Conservation (phyloP, 2,888 invertebrate genomes). For the Aelia acuminata region DNA sequence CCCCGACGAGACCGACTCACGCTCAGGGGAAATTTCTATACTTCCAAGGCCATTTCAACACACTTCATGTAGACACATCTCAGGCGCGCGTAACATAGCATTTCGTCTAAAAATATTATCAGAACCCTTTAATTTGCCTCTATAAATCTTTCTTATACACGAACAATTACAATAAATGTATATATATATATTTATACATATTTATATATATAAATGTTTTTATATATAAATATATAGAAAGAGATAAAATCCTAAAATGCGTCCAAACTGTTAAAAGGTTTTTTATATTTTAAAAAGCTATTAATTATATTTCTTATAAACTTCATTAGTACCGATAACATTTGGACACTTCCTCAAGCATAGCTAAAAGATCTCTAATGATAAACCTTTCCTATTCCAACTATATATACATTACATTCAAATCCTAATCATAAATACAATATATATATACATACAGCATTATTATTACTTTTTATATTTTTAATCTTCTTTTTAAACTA, state of each 20-base stretch:
- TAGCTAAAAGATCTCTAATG: conserved; percentile 55
- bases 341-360: conserved; percentile 54
- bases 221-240: conserved; percentile 25
- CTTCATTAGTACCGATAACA: conserved; percentile 15
- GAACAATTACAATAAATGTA: conserved; percentile 53
- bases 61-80: conserved; percentile 20
- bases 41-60: conserved; percentile 52
- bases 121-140: conserved; percentile 39
- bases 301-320: not conserved
- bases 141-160: conserved; percentile 59
- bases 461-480: too few species aligned
- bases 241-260: conserved; percentile 59
- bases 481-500: conserved; percentile 52
- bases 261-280: conserved; percentile 52
- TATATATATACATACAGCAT: conserved; percentile 59
- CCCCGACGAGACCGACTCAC: not conserved
- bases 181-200: conserved; percentile 47
- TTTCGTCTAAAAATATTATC: conserved; percentile 54
- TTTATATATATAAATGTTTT: not conserved
- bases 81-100: conserved; percentile 40
- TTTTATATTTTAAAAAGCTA: conserved; percentile 17
- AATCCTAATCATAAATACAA: conserved; percentile 63
- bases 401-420: conserved; percentile 63
- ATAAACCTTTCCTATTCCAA: conserved; percentile 62
- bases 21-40: not conserved